Evolutionary conservation across 2,113 vertebrate genomes (phyloP).

Genomic region (Lepus americanus): DNA sequence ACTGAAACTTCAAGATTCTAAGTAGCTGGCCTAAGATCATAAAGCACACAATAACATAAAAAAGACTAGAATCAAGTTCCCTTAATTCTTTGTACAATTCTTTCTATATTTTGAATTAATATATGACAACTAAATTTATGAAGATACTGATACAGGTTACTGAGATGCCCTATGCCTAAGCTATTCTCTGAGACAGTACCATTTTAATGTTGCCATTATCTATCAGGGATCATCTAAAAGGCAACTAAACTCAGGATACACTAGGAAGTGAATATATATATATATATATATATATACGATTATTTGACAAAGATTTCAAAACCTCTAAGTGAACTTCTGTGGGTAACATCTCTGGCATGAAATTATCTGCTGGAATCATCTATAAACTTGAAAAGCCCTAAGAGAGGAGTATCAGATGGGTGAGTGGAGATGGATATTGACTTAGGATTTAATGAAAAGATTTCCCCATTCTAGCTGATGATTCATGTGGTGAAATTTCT

Average conservation of each 20-base stretch:
- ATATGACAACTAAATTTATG: neutral
- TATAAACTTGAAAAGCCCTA: neutral
- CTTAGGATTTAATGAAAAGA: slow-evolving; percentile 48
- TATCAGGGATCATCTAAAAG: neutral
- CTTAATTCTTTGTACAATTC: neutral
- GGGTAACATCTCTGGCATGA: neutral
- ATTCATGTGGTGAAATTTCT: slow-evolving; percentile 17
- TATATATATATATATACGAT: neutral
- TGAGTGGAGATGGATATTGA: slow-evolving; percentile 41
- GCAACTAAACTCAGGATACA: neutral
- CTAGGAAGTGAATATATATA: neutral
- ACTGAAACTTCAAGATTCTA: neutral
- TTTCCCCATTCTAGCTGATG: neutral
- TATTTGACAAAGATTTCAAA: slow-evolving; percentile 47
- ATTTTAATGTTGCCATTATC: neutral
- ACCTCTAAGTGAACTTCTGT: neutral
- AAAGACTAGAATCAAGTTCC: neutral
- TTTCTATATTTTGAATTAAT: neutral
- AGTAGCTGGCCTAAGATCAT: neutral
- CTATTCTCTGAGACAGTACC: neutral
- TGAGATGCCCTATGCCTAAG: neutral
- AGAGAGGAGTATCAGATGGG: neutral
- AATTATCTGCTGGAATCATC: slow-evolving; percentile 6
- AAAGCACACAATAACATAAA: neutral
- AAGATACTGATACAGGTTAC: neutral